Evolutionary conservation across 64 coral and sea anemone genomes (phyloP).

Genomic region (Pocillopora damicornis): DNA sequence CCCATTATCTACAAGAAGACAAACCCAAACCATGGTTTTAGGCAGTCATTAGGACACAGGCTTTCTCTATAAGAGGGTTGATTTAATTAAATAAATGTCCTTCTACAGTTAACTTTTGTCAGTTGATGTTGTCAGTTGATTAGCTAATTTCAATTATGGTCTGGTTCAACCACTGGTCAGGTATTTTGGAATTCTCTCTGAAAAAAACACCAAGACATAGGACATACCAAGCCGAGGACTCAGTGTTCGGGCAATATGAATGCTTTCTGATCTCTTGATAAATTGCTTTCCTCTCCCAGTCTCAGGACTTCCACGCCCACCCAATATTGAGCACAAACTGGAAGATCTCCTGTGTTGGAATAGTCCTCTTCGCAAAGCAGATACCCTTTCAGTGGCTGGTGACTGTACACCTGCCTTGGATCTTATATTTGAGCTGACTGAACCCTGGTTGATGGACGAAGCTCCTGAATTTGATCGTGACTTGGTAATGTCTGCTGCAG

Average conservation of each 20-base stretch:
- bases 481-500: conserved; percentile 76
- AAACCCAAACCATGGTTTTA: too few relatives aligned
- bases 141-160: too few relatives aligned
- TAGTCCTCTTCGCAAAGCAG: conserved; percentile 37
- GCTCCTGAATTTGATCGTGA: conserved; percentile 83
- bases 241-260: conserved; percentile 44
- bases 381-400: conserved; percentile 39
- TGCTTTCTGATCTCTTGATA: conserved; percentile 78
- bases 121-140: too few relatives aligned
- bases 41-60: too few relatives aligned
- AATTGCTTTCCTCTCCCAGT: neutral
- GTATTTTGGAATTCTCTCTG: neutral
- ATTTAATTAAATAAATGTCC: too few relatives aligned
- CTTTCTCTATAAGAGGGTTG: too few relatives aligned
- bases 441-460: conserved; percentile 58
- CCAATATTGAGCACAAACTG: conserved; percentile 74
- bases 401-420: conserved; percentile 42
- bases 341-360: conserved; percentile 53
- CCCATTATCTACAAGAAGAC: too few relatives aligned
- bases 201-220: too few relatives aligned
- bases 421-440: conserved; percentile 21
- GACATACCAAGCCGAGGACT: conserved; percentile 68
- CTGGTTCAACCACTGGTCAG: too few relatives aligned
- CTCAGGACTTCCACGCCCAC: conserved; percentile 49
- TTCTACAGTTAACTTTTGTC: too few relatives aligned